Evolutionary conservation across 2,797 vertebrate species (phyloP).

Genomic region (Acanthurus lineatus): DNA sequence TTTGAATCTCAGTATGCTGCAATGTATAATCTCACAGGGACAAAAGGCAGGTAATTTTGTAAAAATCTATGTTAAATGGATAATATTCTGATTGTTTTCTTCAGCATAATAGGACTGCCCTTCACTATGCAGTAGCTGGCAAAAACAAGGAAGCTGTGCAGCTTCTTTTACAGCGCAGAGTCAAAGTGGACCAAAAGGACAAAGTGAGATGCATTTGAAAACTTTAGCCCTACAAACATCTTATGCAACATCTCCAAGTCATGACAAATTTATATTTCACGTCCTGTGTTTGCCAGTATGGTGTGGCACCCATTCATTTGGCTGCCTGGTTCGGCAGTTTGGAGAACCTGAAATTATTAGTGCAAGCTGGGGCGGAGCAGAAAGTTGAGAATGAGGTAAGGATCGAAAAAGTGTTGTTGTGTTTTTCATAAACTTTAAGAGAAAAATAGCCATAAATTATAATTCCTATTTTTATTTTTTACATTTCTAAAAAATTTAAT

Average conservation of each 20-base stretch:
- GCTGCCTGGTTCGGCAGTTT: slow-evolving; percentile 94
- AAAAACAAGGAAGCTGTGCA: slow-evolving; percentile 85
- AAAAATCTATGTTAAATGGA: neutral
- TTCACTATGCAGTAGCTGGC: slow-evolving; percentile 92
- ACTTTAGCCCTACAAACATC: neutral
- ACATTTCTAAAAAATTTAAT: neutral
- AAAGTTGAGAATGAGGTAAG: slow-evolving; percentile 85
- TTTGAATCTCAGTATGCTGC: neutral
- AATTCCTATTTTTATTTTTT: slow-evolving; percentile 14
- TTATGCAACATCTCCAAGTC: neutral
- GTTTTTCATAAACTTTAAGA: neutral
- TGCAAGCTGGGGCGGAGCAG: slow-evolving; percentile 91
- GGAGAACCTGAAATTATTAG: slow-evolving; percentile 89
- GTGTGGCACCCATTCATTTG: slow-evolving; percentile 90
- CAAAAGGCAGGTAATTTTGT: neutral
- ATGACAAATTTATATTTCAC: slow-evolving; percentile 19
- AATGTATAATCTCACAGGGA: neutral
- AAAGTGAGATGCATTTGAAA: slow-evolving; percentile 82
- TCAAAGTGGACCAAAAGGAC: slow-evolving; percentile 90
- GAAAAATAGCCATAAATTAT: neutral
- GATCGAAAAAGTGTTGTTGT: neutral
- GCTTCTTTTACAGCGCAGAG: slow-evolving; percentile 90
- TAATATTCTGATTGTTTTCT: slow-evolving; percentile 33
- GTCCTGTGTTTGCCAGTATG: slow-evolving; percentile 81
- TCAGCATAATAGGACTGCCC: slow-evolving; percentile 89